Conservation (phyloP, 2,797 vertebrate species). For the Graptemys geographica region DNA sequence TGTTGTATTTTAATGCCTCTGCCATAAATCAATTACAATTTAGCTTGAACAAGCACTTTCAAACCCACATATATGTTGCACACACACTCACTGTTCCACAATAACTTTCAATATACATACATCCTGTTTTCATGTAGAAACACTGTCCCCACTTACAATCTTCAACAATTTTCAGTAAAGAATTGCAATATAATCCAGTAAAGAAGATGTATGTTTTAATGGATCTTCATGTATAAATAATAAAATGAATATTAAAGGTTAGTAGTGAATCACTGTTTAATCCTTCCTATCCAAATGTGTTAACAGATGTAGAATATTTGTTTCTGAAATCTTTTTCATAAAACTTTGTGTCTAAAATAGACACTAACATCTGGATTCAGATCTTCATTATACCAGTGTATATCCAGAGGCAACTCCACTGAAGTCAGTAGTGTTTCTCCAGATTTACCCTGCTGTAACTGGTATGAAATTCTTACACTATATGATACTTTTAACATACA, state of each 20-base stretch:
- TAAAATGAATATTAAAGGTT: constrained; percentile 44
- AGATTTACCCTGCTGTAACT: not conserved
- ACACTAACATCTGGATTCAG: constrained; percentile 14
- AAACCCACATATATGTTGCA: not conserved
- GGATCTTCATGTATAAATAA: constrained; percentile 5
- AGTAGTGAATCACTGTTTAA: not conserved
- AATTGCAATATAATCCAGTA: not conserved
- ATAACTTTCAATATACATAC: not conserved
- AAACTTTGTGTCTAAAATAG: constrained; percentile 14
- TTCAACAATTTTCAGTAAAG: not conserved
- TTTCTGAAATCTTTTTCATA: constrained; percentile 43
- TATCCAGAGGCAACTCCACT: not conserved
- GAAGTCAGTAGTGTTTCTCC: rapidly evolving
- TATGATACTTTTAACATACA: constrained; percentile 4
- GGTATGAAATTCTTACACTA: not conserved
- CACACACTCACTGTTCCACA: not conserved
- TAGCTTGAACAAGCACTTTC: not conserved
- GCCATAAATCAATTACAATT: not conserved
- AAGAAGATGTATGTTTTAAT: not conserved
- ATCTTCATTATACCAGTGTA: not conserved
- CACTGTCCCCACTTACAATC: not conserved
- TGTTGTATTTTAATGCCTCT: not conserved
- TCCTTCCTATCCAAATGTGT: not conserved
- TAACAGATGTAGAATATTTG: not conserved
- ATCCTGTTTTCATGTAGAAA: not conserved